Conservation (phyloP, 2,888 invertebrate species). For the Phasia obesa region DNA sequence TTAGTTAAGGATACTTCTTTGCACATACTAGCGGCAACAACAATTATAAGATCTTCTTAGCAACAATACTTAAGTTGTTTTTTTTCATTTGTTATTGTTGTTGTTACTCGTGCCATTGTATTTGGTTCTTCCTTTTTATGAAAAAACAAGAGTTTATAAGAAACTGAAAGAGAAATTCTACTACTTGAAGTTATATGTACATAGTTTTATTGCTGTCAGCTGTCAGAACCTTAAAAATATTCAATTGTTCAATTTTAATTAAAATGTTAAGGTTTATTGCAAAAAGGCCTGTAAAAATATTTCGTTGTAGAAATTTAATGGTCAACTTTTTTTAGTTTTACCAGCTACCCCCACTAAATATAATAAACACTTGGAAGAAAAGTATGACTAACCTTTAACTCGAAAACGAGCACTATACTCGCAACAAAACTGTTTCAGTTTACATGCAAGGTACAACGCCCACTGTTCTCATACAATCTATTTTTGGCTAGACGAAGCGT, state of each 20-base stretch:
- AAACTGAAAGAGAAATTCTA: slow-evolving; percentile 76
- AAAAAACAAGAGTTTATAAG: slow-evolving; percentile 77
- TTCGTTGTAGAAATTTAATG: no score
- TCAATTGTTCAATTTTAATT: not conserved
- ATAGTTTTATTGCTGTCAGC: not conserved
- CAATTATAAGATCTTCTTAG: slow-evolving; percentile 41
- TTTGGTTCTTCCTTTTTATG: slow-evolving; percentile 33
- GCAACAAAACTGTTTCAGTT: no score
- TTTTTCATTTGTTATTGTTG: not conserved
- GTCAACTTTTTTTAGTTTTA: no score
- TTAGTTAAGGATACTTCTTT: slow-evolving; percentile 8
- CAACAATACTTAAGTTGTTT: slow-evolving; percentile 49
- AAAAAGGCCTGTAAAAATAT: no score
- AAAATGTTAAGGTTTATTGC: no score
- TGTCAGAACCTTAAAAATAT: slow-evolving; percentile 16
- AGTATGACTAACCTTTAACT: no score
- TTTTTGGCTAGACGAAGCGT: no score
- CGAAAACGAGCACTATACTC: no score
- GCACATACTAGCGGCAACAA: slow-evolving; percentile 35
- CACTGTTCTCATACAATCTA: no score
- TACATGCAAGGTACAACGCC: no score
- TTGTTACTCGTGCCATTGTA: slow-evolving; percentile 27
- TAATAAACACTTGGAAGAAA: no score
- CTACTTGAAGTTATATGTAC: not conserved
- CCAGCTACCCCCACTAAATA: no score